Percentiles rank a stretch among this genome's conserved stretches.
phyloP scores from a whole-genome alignment of 35 echinoderm and acorn worm species.

The Heliocidaris tuberculata region DNA sequence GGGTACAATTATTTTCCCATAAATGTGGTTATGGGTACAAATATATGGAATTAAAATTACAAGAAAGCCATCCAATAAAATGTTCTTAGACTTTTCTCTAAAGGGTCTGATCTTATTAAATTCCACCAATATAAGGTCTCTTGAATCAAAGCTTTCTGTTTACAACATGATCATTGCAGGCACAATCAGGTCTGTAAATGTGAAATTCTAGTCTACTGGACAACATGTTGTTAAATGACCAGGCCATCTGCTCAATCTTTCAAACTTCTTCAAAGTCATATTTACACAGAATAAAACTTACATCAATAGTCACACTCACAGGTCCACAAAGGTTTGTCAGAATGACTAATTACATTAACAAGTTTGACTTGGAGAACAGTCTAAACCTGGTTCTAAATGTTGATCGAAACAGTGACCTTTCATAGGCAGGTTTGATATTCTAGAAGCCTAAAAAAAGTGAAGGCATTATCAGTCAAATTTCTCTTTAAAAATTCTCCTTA shows the following conservation, averaged over 20 bases:
- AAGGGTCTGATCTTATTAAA: background rate
- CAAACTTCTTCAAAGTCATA: no score
- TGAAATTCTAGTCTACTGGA: background rate
- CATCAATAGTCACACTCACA: background rate
- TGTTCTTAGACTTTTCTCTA: background rate
- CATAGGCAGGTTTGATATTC: no score
- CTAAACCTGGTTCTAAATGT: background rate
- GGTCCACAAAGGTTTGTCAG: background rate
- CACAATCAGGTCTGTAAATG: background rate
- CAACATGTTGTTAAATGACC: background rate
- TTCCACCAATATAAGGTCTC: background rate
- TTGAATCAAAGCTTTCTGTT: background rate
- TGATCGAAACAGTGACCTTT: background rate
- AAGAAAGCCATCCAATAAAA: background rate
- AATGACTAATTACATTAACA: background rate
- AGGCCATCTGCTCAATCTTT: no score
- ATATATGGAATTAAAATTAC: background rate
- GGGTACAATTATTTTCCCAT: no score
- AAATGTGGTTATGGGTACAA: background rate
- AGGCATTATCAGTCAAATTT: background rate
- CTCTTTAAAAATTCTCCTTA: constrained; percentile 62
- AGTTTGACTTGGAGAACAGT: background rate
- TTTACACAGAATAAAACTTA: background rate
- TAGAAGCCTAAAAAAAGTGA: background rate
- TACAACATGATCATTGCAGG: background rate